Base-by-base conservation (phyloP, 2,113 vertebrate genomes). In the Globicephala melas region DNA sequence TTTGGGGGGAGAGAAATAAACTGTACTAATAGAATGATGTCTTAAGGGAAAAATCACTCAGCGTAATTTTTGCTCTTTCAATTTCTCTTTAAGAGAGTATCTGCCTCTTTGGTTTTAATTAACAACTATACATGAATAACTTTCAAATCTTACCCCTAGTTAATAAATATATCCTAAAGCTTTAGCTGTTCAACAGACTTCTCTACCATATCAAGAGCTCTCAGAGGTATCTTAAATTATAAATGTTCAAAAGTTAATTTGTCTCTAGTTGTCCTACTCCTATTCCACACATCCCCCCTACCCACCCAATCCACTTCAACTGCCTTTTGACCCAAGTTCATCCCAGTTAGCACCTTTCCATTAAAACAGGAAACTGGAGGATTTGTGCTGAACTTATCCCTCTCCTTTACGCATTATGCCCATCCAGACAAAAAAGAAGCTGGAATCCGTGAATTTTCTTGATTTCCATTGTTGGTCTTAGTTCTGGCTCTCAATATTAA, bases 21-120 rank as follows among this genome's bases (percentile, higher is more conserved):
- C 70, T 95, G 6, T 44, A 60, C 3, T 83, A 67, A 26, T 79
- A 82, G 58, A 93, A 25, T 83, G 10, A 93, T 41, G 2, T 88
- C 15, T 94, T 95, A 65, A 81, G 20, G 67, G 44, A 83, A 82
- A 74, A 26, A 26, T 87, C 44, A 74, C 25, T 89, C 73, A 89
- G n/a, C 47, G 44, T 92, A 44, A 67, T 91, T 96, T 84, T 95
- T 71, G 62, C n/a, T 77, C 33, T 47, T 91, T 58, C 8, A 41
- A 0, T 77, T 89, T 96, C 31, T 88, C 79, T 87, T 82, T 47
- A 44, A 76, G 53, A 53, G 23, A 63, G 67, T 82, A 70, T 85
- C 36, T 89, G 31, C 14, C 28, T 55, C 63, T 97, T 92, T 89
- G 50, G 13, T 89, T 96, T 94, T 86, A 95, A 60, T 84, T 76